Percentiles rank a stretch among this genome's conserved stretches.
Conservation (phyloP, 53 echinoderm and acorn worm genomes). For the Paracentrotus lividus region DNA sequence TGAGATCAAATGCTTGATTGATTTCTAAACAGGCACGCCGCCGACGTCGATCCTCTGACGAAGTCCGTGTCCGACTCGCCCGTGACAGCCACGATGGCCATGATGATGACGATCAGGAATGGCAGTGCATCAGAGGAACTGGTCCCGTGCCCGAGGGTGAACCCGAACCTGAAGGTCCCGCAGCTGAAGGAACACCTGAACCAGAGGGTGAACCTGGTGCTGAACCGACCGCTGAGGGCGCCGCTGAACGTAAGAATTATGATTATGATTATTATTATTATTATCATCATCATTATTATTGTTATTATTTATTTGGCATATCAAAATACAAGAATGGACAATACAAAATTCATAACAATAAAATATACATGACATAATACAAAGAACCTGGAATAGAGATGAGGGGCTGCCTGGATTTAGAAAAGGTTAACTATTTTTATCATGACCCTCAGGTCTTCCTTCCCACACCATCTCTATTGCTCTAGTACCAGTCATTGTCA, state of each 20-base stretch:
- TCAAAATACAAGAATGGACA: too few species aligned
- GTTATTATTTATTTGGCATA: too few species aligned
- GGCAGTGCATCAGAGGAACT: conserved; percentile 40
- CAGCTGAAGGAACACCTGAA: conserved; percentile 1
- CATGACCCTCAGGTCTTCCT: too few species aligned
- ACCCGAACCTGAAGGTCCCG: neutral
- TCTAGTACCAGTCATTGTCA: neutral
- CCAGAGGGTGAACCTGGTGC: neutral
- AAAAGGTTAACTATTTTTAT: too few species aligned
- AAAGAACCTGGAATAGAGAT: too few species aligned
- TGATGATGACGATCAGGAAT: conserved; percentile 17
- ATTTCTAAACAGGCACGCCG: conserved; percentile 18
- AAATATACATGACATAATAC: too few species aligned
- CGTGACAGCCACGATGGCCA: conserved; percentile 42
- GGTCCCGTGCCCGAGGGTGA: conserved; percentile 55
- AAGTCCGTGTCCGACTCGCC: conserved; percentile 54
- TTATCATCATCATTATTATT: too few species aligned
- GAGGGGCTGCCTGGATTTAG: too few species aligned
- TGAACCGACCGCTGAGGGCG: neutral
- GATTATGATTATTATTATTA: too few species aligned
- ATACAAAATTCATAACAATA: too few species aligned
- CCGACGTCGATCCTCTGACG: conserved; percentile 38
- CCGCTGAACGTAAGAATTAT: conserved; percentile 1
- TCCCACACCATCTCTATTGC: too few species aligned
- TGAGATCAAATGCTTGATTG: too few species aligned